Base-by-base conservation (phyloP, 1,140 invertebrate species). In the Drosophila pectinifera region DNA sequence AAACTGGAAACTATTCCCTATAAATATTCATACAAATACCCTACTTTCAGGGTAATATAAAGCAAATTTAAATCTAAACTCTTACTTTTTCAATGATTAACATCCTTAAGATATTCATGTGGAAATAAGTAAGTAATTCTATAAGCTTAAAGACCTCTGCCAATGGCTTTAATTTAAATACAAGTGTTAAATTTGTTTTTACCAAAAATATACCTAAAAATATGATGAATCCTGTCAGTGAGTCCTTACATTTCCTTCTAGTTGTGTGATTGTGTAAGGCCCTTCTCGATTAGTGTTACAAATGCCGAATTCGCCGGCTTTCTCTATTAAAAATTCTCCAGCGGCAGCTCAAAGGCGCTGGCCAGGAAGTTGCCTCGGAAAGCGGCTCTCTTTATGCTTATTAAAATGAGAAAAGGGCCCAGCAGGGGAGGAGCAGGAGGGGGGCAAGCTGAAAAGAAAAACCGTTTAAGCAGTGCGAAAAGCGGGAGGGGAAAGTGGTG, bases 381-480 rank as follows among this genome's bases (percentile, higher is more conserved):
- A 49, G 62, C 64, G 63, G 24, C 16, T 39, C 13, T 45, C 65
- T 70, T 70, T 70, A 38, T 57, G 65, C 49, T 70, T 72, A 41
- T 70, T 72, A 51, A 41, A 48, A 48, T 36, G 34, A 56, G 36
- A 20, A 48, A 46, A 56, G 53, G 34, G 43, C 13, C 20, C 28
- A 4, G 55, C 36, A 4, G 10, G 31, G 22, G 16, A 18, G 18
- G 16, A 20, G 8, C 4, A 38, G 14, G 26, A 8, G n/a, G 1
- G 24, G 18, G 31, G 26, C 34, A 36, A 43, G 45, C 39, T 69
- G 22, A 74, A 57, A 41, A 49, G 67, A 64, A 69, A 69, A 57
- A 70, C 20, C 67, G 51, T 70, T 70, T 70, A 70, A 70, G 41
- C 36, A 42, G 31, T 31, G 41, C 7, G 13, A 39, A 39, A 18